Evolutionary conservation across 2,888 invertebrate genomes (phyloP), one percentile per base, ranked within the genome.

Genomic region (Cordilura impudica): DNA sequence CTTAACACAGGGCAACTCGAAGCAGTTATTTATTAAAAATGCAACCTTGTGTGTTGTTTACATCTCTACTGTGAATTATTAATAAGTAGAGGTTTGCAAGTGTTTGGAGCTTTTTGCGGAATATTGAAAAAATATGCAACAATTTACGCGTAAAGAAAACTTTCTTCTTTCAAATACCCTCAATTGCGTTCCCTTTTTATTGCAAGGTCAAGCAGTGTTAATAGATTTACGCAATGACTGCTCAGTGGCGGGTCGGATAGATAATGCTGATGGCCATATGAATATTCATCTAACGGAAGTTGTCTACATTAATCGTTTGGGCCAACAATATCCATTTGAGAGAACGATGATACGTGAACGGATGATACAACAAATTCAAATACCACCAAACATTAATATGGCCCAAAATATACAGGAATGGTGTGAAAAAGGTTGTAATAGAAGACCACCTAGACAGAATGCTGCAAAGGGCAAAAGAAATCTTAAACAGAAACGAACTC

Each of bases 141-240:
- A 83, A 43, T 85, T 84, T 21, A 82, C 83, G 10, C 69, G 83
- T 2, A 87, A 86, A 43, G 89, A 89, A 80, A 89, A 86, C 43
- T 89, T 82, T 77, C 63, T 86, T 2, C 81, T 88, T 21, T 79
- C 84, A n/a, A 90, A 89, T 69, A 88, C 87, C 2, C 81, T 90
- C 0, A 84, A 85, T 14, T 85, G 86, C 18, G 63, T 89, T 39
- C 89, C 90, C 0, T 63, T 85, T 1, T 65, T 90, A 61, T 72
- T 90, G 6, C 81, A 84, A 47, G 88, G 87, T 2, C 83, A 86
- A 26, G 63, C 87, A 0, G 86, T 89, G n/a, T 80, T 90, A 6
- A 87, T 90, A 10, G 89, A 90, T 82, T 81, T 90, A 2, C 82
- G 84, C 2, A 89, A 90, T 78, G 89, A 89, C 61, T 87, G 87